These are phyloP conservation scores for Monoplex corrugatus DNA, from an alignment of 2,888 invertebrate genomes.

Conservation along the genomic window DNA sequence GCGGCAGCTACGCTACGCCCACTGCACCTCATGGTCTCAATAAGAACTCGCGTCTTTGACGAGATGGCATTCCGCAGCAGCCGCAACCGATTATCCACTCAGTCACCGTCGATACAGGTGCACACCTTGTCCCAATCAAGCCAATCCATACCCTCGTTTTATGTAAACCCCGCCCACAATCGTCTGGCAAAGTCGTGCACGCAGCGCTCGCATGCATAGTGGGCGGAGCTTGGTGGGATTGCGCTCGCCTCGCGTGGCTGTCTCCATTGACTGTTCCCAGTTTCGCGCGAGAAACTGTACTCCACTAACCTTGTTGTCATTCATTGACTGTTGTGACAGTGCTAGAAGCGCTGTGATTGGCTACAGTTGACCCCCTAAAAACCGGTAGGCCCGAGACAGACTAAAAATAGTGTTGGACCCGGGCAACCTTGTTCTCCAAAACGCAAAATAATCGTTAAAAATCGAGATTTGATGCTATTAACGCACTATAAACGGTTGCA, in stretches of 20 bases:
- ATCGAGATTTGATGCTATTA: conserved; percentile 40
- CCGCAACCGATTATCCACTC: neutral
- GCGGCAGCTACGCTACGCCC: no score
- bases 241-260: neutral
- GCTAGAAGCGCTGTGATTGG: conserved; percentile 44
- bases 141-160: conserved; percentile 34
- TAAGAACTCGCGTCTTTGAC: no score
- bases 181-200: neutral
- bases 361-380: neutral
- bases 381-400: neutral
- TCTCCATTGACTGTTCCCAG: conserved; percentile 36
- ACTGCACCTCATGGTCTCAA: no score
- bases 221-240: conserved; percentile 13
- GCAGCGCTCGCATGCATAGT: neutral
- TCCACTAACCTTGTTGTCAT: conserved; percentile 48
- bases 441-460: conserved; percentile 48
- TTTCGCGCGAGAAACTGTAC: conserved; percentile 37
- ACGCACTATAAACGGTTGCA: conserved; percentile 45
- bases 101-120: neutral
- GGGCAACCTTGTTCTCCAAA: neutral
- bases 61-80: neutral
- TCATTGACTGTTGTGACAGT: conserved; percentile 31
- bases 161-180: conserved; percentile 12
- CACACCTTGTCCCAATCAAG: neutral
- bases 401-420: conserved; percentile 48